Base-by-base conservation (phyloP, 2,113 vertebrate genomes). In the Talpa occidentalis region DNA sequence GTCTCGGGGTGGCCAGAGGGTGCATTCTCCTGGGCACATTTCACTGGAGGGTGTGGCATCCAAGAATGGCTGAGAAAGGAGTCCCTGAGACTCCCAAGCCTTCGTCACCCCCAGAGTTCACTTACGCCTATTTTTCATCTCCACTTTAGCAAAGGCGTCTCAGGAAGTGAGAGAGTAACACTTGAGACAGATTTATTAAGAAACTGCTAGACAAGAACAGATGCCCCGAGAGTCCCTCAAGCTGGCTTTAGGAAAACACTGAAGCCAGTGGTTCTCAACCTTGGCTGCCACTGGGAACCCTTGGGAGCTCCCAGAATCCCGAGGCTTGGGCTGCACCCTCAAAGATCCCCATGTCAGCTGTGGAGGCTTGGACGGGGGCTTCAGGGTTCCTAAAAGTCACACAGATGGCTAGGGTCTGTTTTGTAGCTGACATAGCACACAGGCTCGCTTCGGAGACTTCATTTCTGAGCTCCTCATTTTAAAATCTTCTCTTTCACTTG, bases 401-500 rank as follows among this genome's bases (percentile, higher is more conserved):
- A 30, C 10, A 7, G 11, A 5, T 5, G 37, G 14, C 17, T 74
- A 81, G 42, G 1, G 19, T 40, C 47, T 47, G 4, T 22, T 42
- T 40, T 37, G 35, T 40, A 22, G 12, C 17, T 47, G 73, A 26
- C 0, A 42, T 37, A 40, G 35, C 73, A 70, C 24, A 22, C n/a
- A 15, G 40, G 16, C 35, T 16, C 62, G 22, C 19, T 52, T 54
- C 60, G 59, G 4, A 22, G 56, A 40, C 2, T 37, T 83, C 40
- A 10, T 3, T 59, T 85, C 67, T 47, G 74, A 67, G 0, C 12
- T 14, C 9, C 5, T 72, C 6, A 10, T 49, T 54, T 84, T 91
- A 10, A 82, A 72, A 72, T 32, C 52, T 35, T 35, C 67, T 81
- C 67, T 81, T 85, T 88, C 22, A 49, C n/a, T 67, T 67, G 47